These are phyloP conservation scores for Gasteruption jaculator DNA, from an alignment of 2,888 invertebrate species.

Conservation along the genomic window DNA sequence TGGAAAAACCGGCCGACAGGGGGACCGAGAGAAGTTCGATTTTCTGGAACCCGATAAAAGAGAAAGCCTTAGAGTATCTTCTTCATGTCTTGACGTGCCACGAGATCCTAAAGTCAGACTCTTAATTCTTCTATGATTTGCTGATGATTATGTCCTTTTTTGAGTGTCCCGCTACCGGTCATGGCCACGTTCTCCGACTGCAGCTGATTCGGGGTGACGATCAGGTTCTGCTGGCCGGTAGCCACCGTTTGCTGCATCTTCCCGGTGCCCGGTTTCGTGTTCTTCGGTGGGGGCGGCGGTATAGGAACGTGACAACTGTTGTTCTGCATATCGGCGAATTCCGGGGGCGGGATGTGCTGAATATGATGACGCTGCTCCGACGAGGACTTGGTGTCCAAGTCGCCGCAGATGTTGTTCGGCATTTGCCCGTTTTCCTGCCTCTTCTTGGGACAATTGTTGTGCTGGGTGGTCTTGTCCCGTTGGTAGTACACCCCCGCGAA, in stretches of 20 bases:
- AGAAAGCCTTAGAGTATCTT: no score
- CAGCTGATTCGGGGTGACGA: conserved; percentile 59
- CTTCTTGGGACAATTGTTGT: conserved; percentile 55
- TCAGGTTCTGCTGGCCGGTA: conserved; percentile 50
- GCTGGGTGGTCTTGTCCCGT: conserved; percentile 70
- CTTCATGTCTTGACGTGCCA: not conserved
- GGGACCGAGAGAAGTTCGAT: no score
- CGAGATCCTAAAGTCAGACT: conserved; percentile 64
- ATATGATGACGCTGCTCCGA: conserved; percentile 74
- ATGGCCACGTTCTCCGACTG: conserved; percentile 73
- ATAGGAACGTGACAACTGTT: conserved; percentile 63
- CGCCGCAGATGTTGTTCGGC: conserved; percentile 86
- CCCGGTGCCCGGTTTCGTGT: conserved; percentile 55
- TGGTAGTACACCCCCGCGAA: conserved; percentile 95
- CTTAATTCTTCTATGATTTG: conserved; percentile 73
- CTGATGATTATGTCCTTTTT: conserved; percentile 57
- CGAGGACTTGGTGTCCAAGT: conserved; percentile 68
- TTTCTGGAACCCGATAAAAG: no score
- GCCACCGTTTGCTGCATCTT: conserved; percentile 30
- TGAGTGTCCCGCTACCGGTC: conserved; percentile 67
- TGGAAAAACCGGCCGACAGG: no score
- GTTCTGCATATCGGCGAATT: conserved; percentile 75
- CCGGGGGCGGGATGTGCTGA: conserved; percentile 77
- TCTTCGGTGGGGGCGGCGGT: conserved; percentile 73
- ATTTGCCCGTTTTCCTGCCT: conserved; percentile 81